These are phyloP conservation scores for Myrmecophaga tridactyla DNA, from an alignment of 2,113 vertebrate species.

Conservation along the genomic window DNA sequence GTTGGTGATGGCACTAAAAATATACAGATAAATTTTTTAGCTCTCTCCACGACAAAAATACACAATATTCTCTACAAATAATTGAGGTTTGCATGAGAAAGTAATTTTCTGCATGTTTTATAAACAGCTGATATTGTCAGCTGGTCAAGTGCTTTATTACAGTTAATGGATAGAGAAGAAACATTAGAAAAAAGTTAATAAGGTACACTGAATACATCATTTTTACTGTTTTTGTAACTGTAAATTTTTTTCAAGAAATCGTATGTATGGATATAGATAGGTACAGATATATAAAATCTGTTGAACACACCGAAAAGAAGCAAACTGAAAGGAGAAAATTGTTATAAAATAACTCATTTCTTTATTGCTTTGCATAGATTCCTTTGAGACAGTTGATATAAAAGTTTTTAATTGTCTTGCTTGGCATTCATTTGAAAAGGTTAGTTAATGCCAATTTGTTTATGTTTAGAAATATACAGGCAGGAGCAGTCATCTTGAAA, in stretches of 20 bases:
- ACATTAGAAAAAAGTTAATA: neutral
- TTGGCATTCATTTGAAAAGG: neutral
- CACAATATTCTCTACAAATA: neutral
- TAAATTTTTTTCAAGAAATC: neutral
- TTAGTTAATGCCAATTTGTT: neutral
- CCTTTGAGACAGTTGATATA: neutral
- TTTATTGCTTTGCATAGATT: neutral
- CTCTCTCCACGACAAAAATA: neutral
- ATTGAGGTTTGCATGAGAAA: slow-evolving; percentile 11
- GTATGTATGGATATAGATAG: neutral
- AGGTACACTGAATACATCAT: neutral
- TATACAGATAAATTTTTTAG: neutral
- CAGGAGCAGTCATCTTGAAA: neutral
- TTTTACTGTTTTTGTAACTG: neutral
- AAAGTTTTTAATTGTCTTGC: neutral
- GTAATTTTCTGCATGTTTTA: slow-evolving; percentile 9
- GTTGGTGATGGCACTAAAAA: neutral
- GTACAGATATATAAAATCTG: neutral
- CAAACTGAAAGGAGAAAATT: neutral
- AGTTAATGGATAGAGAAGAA: neutral
- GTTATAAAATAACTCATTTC: neutral
- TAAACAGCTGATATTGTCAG: slow-evolving; percentile 8
- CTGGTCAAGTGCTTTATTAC: slow-evolving; percentile 36
- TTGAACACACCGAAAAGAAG: neutral
- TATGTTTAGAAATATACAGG: neutral